Conservation (phyloP, 2,888 invertebrate species). For the Taphrorychus bicolor region DNA sequence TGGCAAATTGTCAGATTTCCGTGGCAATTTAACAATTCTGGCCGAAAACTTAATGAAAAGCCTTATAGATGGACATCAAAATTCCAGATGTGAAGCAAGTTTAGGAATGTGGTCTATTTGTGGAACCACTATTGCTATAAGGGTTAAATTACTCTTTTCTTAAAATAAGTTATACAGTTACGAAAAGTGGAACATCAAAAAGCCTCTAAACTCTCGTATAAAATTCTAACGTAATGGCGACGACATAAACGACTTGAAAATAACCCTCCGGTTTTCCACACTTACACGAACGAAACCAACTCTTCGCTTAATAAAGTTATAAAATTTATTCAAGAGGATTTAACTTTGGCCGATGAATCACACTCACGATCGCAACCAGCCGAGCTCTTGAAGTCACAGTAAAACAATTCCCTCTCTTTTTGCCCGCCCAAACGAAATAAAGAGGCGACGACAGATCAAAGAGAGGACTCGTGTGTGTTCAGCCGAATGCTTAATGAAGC, state of each 20-base stretch:
- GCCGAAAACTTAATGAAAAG: no score
- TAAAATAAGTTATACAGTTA: no score
- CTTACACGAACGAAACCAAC: slow-evolving; percentile 25
- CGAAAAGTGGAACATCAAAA: background rate
- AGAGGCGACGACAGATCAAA: slow-evolving; percentile 24
- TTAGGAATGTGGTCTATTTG: no score
- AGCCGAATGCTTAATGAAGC: slow-evolving; percentile 30
- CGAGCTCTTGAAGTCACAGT: slow-evolving; percentile 30
- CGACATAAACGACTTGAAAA: slow-evolving; percentile 32
- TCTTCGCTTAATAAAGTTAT: slow-evolving; percentile 36
- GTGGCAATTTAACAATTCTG: no score
- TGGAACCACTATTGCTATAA: no score
- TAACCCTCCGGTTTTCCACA: slow-evolving; percentile 30
- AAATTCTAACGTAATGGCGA: slow-evolving; percentile 17
- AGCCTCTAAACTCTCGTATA: background rate
- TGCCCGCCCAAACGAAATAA: slow-evolving; percentile 17
- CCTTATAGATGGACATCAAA: no score
- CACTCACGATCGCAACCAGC: slow-evolving; percentile 36
- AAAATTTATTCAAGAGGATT: slow-evolving; percentile 41
- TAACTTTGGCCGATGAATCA: slow-evolving; percentile 34
- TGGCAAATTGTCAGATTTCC: no score
- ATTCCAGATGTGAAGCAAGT: no score
- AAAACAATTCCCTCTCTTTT: slow-evolving; percentile 30
- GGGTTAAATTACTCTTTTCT: no score
- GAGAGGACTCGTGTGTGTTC: slow-evolving; percentile 7